Percentiles rank a stretch among this genome's conserved stretches.
phyloP scores from a whole-genome alignment of 2,113 vertebrate genomes.

The Mohoua ochrocephala region DNA sequence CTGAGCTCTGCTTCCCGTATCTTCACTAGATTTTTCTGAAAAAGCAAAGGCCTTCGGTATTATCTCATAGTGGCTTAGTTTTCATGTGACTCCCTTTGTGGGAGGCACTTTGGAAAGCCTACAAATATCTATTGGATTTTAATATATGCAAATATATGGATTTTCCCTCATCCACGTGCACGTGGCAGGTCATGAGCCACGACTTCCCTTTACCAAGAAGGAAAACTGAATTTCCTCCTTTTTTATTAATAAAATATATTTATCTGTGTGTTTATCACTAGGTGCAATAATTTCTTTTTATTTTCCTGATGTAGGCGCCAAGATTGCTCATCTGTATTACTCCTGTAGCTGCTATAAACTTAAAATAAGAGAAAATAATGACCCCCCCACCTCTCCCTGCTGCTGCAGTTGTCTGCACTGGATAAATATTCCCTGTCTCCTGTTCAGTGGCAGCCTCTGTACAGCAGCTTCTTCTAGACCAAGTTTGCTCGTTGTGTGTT shows the following conservation, averaged over 20 bases:
- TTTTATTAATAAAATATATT: neutral
- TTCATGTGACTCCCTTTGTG: neutral
- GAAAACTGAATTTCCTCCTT: neutral
- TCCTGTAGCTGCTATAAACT: neutral
- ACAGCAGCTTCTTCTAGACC: neutral
- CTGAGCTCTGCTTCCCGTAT: neutral
- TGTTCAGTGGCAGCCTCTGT: neutral
- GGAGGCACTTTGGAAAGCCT: neutral
- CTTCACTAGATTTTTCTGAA: neutral
- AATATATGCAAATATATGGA: neutral
- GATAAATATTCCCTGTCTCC: neutral
- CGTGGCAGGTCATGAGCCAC: rapidly evolving
- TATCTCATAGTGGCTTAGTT: neutral
- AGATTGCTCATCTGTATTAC: neutral
- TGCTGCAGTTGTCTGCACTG: neutral
- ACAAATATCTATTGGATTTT: neutral
- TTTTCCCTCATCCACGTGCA: neutral
- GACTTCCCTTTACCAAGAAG: neutral
- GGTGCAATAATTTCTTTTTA: neutral
- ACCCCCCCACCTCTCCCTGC: neutral
- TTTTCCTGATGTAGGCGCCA: neutral
- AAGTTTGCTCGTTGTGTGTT: neutral
- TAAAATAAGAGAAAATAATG: neutral
- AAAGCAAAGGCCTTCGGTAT: neutral
- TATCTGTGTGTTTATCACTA: neutral